Percentiles rank a stretch among this genome's conserved stretches.
Conservation (phyloP, 2,797 vertebrate species). For the Pteropus rufus region DNA sequence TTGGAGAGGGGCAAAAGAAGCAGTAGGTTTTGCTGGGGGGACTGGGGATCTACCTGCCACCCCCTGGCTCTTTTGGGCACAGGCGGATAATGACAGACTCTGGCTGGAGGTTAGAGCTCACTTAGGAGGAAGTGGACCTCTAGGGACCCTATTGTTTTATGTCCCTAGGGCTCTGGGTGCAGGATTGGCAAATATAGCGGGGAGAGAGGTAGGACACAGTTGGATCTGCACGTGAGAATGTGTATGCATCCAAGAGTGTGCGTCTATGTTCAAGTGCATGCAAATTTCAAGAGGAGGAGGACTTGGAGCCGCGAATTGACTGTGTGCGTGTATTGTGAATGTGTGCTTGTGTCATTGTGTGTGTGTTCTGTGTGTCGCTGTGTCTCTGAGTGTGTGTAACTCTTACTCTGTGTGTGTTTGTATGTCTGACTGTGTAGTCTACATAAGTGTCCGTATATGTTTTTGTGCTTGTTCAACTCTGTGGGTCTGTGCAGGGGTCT, state of each 20-base stretch:
- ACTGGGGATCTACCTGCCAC: background rate
- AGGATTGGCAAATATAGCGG: background rate
- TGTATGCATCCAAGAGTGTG: background rate
- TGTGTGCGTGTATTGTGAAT: background rate
- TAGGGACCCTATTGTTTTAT: background rate
- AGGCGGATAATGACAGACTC: slow-evolving; percentile 2
- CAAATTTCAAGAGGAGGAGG: background rate
- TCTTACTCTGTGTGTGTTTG: background rate
- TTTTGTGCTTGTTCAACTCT: background rate
- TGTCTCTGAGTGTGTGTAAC: background rate
- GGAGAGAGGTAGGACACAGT: too few species aligned
- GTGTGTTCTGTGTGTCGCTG: background rate
- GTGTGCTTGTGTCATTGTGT: background rate
- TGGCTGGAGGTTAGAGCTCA: background rate
- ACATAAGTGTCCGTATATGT: background rate
- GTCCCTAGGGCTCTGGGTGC: background rate
- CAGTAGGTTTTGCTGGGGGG: background rate
- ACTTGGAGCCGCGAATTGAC: background rate
- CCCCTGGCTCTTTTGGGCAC: background rate
- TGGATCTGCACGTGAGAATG: background rate
- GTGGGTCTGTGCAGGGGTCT: background rate
- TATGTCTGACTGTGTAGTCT: background rate
- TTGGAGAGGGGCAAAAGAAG: background rate
- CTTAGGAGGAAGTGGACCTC: background rate
- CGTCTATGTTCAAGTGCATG: background rate